Base-by-base conservation (phyloP, 2,113 vertebrate species). In the Azemiops feae region DNA sequence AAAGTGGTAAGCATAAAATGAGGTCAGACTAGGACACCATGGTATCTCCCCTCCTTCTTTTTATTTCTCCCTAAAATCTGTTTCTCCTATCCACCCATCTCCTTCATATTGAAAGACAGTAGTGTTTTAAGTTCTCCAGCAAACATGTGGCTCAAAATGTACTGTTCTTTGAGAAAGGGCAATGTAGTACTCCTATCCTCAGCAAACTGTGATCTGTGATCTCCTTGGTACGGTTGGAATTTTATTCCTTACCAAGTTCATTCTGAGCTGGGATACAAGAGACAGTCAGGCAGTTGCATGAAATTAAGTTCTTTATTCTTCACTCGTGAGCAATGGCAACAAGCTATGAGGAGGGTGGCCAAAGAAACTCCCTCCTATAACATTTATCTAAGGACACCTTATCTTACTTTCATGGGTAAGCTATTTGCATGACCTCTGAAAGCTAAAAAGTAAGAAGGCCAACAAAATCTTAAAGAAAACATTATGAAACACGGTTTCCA, bases 191-290 rank as follows among this genome's bases (percentile, higher is more conserved):
- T n/a, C n/a, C n/a, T n/a, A n/a, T n/a, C n/a, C n/a, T n/a, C n/a
- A n/a, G n/a, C n/a, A n/a, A n/a, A n/a, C n/a, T n/a, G n/a, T n/a
- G n/a, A n/a, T 94, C 94, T 93, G 3, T 93, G 94, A 92, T 74
- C 91, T 94, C 34, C 39, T 94, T 95, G 53, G 94, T 94, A n/a
- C 4, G 14, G 60, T n/a, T n/a, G 30, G 30, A n/a, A 69, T 69
- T 64, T n/a, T n/a, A 69, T n/a, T 69, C 60, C 30, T 69, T 69
- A n/a, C 60, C 12, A 69, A 69, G 30, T 69, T n/a, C 30, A n/a
- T 69, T 69, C 60, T 69, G 60, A 69, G 4, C 30, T 69, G 12
- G 30, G 30, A 16, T n/a, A n/a, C 60, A 30, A 64, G 27, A 64
- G 27, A 64, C 14, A 64, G 60, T n/a, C 9, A 1, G 12, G 27